phyloP scores from a whole-genome alignment of 2,113 vertebrate species.

The Phalacrocorax carbo region DNA sequence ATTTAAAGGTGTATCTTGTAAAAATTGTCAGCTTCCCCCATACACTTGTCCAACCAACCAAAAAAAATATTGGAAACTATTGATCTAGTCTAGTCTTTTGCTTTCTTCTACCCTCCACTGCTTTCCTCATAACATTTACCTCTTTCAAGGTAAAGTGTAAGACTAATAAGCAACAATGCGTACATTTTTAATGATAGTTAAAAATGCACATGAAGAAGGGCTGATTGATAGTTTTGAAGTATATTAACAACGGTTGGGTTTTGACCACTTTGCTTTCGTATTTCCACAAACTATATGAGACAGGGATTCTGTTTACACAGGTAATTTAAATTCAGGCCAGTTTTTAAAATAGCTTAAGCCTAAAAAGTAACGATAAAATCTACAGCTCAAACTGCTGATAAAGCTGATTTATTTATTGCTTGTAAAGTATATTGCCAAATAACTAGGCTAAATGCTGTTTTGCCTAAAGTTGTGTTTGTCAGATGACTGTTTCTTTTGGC shows the following conservation, averaged over 20 bases:
- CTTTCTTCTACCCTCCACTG: not conserved
- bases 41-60: not conserved
- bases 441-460: not conserved
- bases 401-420: slow-evolving; percentile 7
- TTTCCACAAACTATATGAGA: not conserved
- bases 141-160: not conserved
- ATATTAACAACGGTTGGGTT: not conserved
- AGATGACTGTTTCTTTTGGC: slow-evolving; percentile 31
- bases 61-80: not conserved
- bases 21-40: not conserved
- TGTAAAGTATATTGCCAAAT: not conserved
- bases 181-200: not conserved
- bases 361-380: not conserved
- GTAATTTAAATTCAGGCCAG: not conserved
- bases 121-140: not conserved
- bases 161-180: not conserved
- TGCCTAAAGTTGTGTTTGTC: not conserved
- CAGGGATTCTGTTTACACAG: not conserved
- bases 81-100: not conserved
- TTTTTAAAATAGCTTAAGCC: not conserved
- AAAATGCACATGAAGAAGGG: not conserved
- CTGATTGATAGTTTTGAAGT: not conserved
- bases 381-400: not conserved
- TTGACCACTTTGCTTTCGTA: not conserved
- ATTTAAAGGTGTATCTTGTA: not conserved